Percentiles rank a stretch among this genome's conserved stretches.
Conservation (phyloP, 2,888 invertebrate species). For the Nomada fucata region DNA sequence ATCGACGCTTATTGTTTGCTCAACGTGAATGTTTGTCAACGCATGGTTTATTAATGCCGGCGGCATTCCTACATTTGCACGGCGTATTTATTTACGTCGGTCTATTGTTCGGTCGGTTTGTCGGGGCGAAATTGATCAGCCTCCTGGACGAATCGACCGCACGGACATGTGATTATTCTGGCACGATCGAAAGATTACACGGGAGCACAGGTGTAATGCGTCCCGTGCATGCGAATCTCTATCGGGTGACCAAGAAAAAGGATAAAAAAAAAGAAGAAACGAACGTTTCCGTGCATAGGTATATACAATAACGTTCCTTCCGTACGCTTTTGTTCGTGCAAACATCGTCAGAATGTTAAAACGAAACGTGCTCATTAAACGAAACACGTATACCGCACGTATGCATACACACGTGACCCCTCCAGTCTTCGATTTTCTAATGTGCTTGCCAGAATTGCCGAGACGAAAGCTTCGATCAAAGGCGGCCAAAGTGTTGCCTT, state of each 20-base stretch:
- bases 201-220: slow-evolving; percentile 27
- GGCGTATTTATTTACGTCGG: slow-evolving; percentile 48
- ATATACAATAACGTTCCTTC: background rate
- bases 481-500: background rate
- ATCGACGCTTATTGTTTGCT: slow-evolving; percentile 56
- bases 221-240: slow-evolving; percentile 11
- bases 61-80: slow-evolving; percentile 20
- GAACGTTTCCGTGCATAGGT: slow-evolving; percentile 12
- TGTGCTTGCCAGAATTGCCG: background rate
- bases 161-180: slow-evolving; percentile 34
- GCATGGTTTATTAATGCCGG: slow-evolving; percentile 53
- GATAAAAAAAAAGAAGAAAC: slow-evolving; percentile 29
- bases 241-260: slow-evolving; percentile 30
- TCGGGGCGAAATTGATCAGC: slow-evolving; percentile 44
- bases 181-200: slow-evolving; percentile 31
- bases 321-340: background rate
- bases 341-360: slow-evolving; percentile 15
- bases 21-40: slow-evolving; percentile 43
- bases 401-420: too few species aligned
- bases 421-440: background rate
- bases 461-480: background rate
- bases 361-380: slow-evolving; percentile 17
- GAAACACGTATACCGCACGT: background rate
- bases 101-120: slow-evolving; percentile 48
- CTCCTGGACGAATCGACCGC: slow-evolving; percentile 30